Evolutionary conservation across 2,888 invertebrate genomes (phyloP), one percentile per base, ranked within the genome.

Genomic region (Melipona bicolor): DNA sequence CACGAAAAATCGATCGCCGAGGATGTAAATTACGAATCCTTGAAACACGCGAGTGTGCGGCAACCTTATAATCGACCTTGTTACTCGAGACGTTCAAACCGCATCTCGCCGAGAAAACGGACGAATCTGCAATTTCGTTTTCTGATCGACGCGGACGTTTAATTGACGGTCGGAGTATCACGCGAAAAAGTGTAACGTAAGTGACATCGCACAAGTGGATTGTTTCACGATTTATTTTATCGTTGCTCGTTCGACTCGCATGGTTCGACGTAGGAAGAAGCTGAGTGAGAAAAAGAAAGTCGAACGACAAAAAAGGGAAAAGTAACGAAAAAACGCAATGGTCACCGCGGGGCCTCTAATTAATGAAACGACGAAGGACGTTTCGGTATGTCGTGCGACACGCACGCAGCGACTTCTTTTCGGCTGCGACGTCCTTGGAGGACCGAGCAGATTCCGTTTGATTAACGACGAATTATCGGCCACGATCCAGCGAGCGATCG

Each of bases 391-490:
- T 43, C 43, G 43, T 43, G 43, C 11, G 43, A 43, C 43, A 43
- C 43, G 43, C 43, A 43, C 43, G 43, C 43, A 11, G 9, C 43
- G 43, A 43, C 9, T 43, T 43, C 43, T 43, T 43, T 9, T 43
- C 43, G 43, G 43, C 9, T 43, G 11, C 43, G 43, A 43, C 43
- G 43, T 43, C 43, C 43, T 43, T 43, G 43, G 43, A 43, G 62
- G 69, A 81, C 73, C 78, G 74, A 71, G 69, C 17, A 59, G 85
- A 85, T 85, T 59, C 68, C 81, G 9, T 32, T 69, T 68, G 76
- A 69, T 77, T 84, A 86, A 83, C 85, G 88, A 84, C 84, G 84
- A 84, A 83, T 86, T 84, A 88, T 86, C 75, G 81, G 27, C 65
- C 68, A 62, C 77, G 71, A 67, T 32, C 79, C 67, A 54, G 78